Evolutionary conservation across 2,797 vertebrate species (phyloP).

Genomic region (Paedocypris micromegethes): DNA sequence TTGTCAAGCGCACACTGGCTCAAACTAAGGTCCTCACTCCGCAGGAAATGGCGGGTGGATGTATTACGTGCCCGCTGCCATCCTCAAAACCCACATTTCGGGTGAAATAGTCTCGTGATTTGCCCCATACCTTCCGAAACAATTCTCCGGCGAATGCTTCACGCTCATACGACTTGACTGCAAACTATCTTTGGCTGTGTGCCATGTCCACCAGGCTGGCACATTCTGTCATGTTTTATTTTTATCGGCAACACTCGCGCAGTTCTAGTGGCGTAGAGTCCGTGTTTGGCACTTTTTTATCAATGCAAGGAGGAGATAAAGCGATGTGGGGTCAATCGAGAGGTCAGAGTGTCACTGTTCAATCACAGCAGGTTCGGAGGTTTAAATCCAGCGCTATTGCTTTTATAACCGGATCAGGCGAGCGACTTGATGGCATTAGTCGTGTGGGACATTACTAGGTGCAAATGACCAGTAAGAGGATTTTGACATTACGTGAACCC

Average conservation of each 20-base stretch:
- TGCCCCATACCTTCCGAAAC: slow-evolving; percentile 7
- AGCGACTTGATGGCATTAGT: slow-evolving; percentile 56
- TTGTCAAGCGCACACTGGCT: slow-evolving; percentile 51
- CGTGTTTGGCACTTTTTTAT: not conserved
- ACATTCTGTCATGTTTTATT: not conserved
- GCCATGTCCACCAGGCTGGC: not conserved
- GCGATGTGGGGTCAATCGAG: slow-evolving; percentile 14
- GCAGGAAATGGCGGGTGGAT: slow-evolving; percentile 32
- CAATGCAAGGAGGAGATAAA: not conserved
- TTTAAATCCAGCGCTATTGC: slow-evolving; percentile 55
- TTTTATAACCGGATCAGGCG: slow-evolving; percentile 57
- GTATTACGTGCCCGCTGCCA: slow-evolving; percentile 5
- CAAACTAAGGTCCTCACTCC: slow-evolving; percentile 37
- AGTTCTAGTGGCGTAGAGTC: slow-evolving; percentile 7
- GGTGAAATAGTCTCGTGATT: slow-evolving; percentile 12
- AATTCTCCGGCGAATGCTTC: not conserved
- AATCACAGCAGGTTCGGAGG: not conserved
- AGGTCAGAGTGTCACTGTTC: slow-evolving; percentile 28
- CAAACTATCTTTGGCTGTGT: not conserved
- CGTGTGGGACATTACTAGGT: slow-evolving; percentile 26
- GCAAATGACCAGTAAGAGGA: slow-evolving; percentile 58
- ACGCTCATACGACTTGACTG: not conserved
- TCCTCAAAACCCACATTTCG: not conserved
- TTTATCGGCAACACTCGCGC: not conserved
- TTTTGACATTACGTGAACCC: slow-evolving; percentile 48